Percentiles rank a stretch among this genome's conserved stretches.
Conservation (phyloP, 2,797 vertebrate genomes). For the Chrysocyon brachyurus region DNA sequence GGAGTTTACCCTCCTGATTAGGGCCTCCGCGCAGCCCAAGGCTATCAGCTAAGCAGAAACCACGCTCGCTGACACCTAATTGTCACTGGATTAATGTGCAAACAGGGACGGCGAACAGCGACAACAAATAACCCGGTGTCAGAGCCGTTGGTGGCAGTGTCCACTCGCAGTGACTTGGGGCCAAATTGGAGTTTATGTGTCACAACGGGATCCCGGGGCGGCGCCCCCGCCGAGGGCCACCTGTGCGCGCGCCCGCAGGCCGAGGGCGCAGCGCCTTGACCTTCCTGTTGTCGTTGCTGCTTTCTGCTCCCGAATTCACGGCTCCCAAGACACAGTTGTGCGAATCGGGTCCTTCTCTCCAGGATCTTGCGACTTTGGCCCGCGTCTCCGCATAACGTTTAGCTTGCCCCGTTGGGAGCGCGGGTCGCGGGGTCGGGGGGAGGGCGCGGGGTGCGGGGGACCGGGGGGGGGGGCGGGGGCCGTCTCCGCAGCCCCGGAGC, state of each 20-base stretch:
- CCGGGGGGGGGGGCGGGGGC: too few relatives aligned
- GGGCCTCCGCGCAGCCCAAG: constrained; percentile 97
- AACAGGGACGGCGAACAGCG: constrained; percentile 93
- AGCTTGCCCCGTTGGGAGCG: too few relatives aligned
- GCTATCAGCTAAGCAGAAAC: constrained; percentile 97
- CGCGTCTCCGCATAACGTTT: constrained; percentile 75
- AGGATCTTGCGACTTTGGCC: constrained; percentile 89
- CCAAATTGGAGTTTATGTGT: constrained; percentile 91
- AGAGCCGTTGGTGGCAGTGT: constrained; percentile 91
- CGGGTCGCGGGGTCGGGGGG: too few relatives aligned
- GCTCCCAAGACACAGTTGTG: constrained; percentile 89
- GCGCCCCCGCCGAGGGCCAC: too few relatives aligned
- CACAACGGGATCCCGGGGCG: constrained; percentile 78
- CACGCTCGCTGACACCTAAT: constrained; percentile 96
- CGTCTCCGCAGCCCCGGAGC: too few relatives aligned
- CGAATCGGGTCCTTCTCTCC: constrained; percentile 86
- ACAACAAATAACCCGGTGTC: constrained; percentile 92
- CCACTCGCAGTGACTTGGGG: constrained; percentile 89
- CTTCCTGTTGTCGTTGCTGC: constrained; percentile 57
- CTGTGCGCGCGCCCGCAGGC: too few relatives aligned
- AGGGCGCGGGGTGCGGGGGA: too few relatives aligned
- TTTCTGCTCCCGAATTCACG: constrained; percentile 86
- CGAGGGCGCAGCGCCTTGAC: too few relatives aligned
- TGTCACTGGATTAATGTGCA: constrained; percentile 98
- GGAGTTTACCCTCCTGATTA: constrained; percentile 99